phyloP scores from a whole-genome alignment of 2,113 vertebrate species.

The Gavia stellata region DNA sequence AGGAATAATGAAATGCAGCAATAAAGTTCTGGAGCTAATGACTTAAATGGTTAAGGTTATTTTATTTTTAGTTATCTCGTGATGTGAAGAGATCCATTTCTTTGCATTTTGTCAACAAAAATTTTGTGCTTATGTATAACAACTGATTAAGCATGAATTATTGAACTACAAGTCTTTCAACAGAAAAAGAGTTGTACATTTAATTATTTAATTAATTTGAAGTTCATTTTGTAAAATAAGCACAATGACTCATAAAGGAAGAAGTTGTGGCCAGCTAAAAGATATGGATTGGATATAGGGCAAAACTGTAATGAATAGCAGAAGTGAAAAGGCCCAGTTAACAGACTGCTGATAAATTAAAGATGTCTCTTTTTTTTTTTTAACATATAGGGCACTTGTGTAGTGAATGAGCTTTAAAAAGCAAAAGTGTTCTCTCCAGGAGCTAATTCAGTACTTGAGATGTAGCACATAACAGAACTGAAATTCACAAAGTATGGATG shows the following conservation, averaged over 20 bases:
- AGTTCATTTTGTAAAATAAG: not conserved
- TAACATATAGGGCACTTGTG: not conserved
- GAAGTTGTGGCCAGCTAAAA: not conserved
- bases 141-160: not conserved
- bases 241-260: not conserved
- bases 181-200: not conserved
- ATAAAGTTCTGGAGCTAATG: not conserved
- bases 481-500: not conserved
- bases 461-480: not conserved
- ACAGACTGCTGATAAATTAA: not conserved
- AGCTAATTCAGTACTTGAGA: not conserved
- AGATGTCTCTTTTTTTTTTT: not conserved
- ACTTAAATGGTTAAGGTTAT: not conserved
- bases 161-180: not conserved
- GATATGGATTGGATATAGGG: not conserved
- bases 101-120: not conserved
- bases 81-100: not conserved
- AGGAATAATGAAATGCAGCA: not conserved
- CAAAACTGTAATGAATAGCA: not conserved
- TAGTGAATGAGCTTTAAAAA: not conserved
- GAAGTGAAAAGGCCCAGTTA: not conserved
- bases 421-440: not conserved
- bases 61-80: not conserved
- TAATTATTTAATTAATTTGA: not conserved
- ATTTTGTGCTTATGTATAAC: not conserved